These are phyloP conservation scores for Drosophila parthenogenetica DNA, from an alignment of 2,888 invertebrate genomes.

Conservation along the genomic window DNA sequence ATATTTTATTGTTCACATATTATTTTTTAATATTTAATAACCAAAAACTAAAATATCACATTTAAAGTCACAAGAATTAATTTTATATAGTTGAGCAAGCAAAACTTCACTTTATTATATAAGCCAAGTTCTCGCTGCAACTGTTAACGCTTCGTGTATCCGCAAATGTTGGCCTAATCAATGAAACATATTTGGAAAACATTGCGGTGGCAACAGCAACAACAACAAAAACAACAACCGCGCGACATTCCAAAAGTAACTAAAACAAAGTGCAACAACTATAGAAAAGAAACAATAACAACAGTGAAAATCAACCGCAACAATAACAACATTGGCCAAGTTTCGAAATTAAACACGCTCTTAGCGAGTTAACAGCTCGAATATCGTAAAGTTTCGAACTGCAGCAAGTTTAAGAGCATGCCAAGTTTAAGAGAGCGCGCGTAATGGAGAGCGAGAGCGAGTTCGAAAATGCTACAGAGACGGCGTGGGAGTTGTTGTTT, in stretches of 20 bases:
- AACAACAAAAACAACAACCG: not conserved
- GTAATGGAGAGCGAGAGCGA: constrained; percentile 37
- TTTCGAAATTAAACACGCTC: constrained; percentile 55
- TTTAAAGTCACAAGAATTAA: too few relatives aligned
- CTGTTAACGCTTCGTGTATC: not conserved
- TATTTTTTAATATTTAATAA: too few relatives aligned
- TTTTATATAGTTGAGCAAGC: too few relatives aligned
- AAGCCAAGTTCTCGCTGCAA: not conserved
- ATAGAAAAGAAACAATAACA: constrained; percentile 41
- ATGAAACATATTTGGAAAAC: constrained; percentile 67
- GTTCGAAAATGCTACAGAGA: constrained; percentile 61
- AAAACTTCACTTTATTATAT: not conserved
- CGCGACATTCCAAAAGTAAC: not conserved
- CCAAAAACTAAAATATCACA: too few relatives aligned
- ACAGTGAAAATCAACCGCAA: constrained; percentile 16
- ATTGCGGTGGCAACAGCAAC: constrained; percentile 36
- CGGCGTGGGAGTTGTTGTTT: constrained; percentile 35
- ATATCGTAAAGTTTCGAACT: constrained; percentile 65
- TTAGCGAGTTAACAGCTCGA: constrained; percentile 54
- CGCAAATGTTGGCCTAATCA: constrained; percentile 56
- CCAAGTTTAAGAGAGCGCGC: constrained; percentile 63
- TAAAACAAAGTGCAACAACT: constrained; percentile 31
- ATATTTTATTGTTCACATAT: too few relatives aligned
- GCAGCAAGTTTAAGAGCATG: constrained; percentile 56
- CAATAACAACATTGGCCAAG: constrained; percentile 37